phyloP scores from a whole-genome alignment of 2,888 invertebrate species.

The Argynnis bischoffii region DNA sequence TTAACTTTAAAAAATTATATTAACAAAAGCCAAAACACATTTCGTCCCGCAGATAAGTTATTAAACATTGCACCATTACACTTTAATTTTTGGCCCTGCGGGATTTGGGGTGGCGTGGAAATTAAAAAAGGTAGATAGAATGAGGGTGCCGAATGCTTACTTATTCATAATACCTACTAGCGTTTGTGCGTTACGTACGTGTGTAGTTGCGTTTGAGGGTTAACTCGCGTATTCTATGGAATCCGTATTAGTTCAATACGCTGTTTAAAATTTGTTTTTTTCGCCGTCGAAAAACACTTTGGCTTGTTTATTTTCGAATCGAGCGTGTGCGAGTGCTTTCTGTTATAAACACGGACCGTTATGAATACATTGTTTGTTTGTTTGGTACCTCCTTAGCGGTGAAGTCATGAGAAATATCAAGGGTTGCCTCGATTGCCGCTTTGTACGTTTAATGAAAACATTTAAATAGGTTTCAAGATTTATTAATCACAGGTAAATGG shows the following conservation, averaged over 20 bases:
- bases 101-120: slow-evolving; percentile 67
- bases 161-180: slow-evolving; percentile 60
- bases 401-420: slow-evolving; percentile 55
- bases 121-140: slow-evolving; percentile 59
- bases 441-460: slow-evolving; percentile 35
- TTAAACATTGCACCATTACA: slow-evolving; percentile 80
- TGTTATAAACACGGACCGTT: slow-evolving; percentile 54
- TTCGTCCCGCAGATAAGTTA: slow-evolving; percentile 77
- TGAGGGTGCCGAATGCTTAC: slow-evolving; percentile 59
- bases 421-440: slow-evolving; percentile 49
- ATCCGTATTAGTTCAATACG: slow-evolving; percentile 41
- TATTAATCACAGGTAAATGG: slow-evolving; percentile 5
- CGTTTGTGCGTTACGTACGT: background rate
- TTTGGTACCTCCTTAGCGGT: slow-evolving; percentile 50
- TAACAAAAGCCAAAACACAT: slow-evolving; percentile 73
- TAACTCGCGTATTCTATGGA: slow-evolving; percentile 31
- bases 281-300: slow-evolving; percentile 62
- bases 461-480: slow-evolving; percentile 22
- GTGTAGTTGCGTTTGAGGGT: slow-evolving; percentile 21
- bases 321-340: slow-evolving; percentile 67
- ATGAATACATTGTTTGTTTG: slow-evolving; percentile 56
- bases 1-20: slow-evolving; percentile 74
- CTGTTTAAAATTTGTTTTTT: slow-evolving; percentile 55
- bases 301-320: slow-evolving; percentile 73
- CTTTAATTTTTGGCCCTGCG: slow-evolving; percentile 76